These are phyloP conservation scores for Plutella xylostella DNA, from an alignment of 2,888 invertebrate species.

Conservation along the genomic window DNA sequence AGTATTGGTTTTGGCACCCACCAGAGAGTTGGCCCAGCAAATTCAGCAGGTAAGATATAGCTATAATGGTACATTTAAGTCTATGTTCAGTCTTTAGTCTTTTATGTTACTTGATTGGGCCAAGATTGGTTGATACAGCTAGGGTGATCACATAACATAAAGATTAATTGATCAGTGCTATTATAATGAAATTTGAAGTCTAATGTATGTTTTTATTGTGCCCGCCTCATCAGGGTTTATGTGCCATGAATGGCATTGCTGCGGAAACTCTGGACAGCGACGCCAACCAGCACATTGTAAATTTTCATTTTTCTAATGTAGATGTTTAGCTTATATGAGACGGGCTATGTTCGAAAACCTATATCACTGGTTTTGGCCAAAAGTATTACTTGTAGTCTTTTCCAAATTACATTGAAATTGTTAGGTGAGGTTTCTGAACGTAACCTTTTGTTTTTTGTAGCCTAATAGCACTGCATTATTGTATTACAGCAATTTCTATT, in stretches of 20 bases:
- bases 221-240: slow-evolving; percentile 50
- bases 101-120: neutral
- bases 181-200: no score
- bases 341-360: slow-evolving; percentile 69
- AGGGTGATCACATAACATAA: neutral
- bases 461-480: slow-evolving; percentile 20
- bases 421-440: slow-evolving; percentile 63
- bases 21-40: slow-evolving; percentile 90
- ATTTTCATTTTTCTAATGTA: slow-evolving; percentile 44
- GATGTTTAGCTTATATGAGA: slow-evolving; percentile 44
- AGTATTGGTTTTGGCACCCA: slow-evolving; percentile 89
- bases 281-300: slow-evolving; percentile 50
- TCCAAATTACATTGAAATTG: slow-evolving; percentile 21
- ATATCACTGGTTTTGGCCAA: slow-evolving; percentile 12
- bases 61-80: neutral
- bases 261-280: slow-evolving; percentile 47
- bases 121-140: neutral
- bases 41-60: slow-evolving; percentile 78
- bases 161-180: neutral
- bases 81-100: neutral
- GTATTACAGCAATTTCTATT: slow-evolving; percentile 17
- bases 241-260: slow-evolving; percentile 60
- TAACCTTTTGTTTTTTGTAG: slow-evolving; percentile 37
- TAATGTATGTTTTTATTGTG: slow-evolving; percentile 43
- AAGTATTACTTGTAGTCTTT: slow-evolving; percentile 11